Base-by-base conservation (phyloP, 2,888 invertebrate genomes). In the Ferdinandea cuprea region DNA sequence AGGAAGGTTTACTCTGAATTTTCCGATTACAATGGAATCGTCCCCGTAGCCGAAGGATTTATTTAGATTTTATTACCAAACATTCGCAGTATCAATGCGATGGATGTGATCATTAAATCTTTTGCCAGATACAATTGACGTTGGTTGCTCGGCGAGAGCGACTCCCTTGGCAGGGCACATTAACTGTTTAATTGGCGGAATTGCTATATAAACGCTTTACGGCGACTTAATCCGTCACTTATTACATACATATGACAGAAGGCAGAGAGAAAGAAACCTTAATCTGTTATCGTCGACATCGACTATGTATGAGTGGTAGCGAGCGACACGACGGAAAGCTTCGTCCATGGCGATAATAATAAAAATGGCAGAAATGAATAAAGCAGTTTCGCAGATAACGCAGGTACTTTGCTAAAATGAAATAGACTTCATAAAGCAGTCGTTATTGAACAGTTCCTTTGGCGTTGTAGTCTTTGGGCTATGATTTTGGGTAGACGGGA, bases 211-310 rank as follows among this genome's bases (percentile, higher is more conserved):
- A 84, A 84, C 73, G 84, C 58, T 84, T 84, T 84, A 84, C 73
- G 73, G 84, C 59, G 52, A 79, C 73, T 84, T 84, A 84, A 84
- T 84, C 84, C 84, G 77, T 84, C 84, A 84, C 79, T 84, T 84
- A 84, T 84, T 84, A 74, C 73, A 72, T 84, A 74, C 73, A 72
- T 83, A 54, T 68, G 66, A 35, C 46, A 19, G 7, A 28, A 25
- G 40, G 42, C 52, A 25, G 56, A 11, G 56, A 11, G n/a, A 37
- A 65, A 40, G 61, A 11, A 40, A 21, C 19, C 66, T 28, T 66
- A 61, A 72, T 54, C 71, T 72, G 69, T 52, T 65, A 77, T 76
- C 63, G 73, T 50, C 19, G 42, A 8, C 13, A 9, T 2, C 2
- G 17, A 3, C 15, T 7, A 17, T 17, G 7, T 50, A 17, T 59